These are phyloP conservation scores for Eubasilissa splendida DNA, from an alignment of 2,888 invertebrate species.

Conservation along the genomic window DNA sequence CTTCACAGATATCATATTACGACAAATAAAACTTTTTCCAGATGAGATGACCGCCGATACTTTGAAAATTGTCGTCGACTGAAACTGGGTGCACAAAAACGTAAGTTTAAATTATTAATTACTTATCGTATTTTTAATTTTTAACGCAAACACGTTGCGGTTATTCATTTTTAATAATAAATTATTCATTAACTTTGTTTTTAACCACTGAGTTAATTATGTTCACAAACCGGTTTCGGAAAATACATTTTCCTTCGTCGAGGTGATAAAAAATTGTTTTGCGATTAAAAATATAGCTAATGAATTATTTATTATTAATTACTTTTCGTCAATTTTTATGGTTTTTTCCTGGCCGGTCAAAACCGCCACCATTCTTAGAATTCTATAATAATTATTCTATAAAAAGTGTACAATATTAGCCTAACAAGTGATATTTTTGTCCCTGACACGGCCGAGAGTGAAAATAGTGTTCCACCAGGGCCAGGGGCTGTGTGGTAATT, in stretches of 20 bases:
- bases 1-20: too few relatives aligned
- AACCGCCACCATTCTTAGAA: too few relatives aligned
- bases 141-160: too few relatives aligned
- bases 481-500: slow-evolving; percentile 8
- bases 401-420: background rate
- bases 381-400: background rate
- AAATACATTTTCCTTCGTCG: too few relatives aligned
- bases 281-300: too few relatives aligned
- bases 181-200: too few relatives aligned
- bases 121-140: too few relatives aligned
- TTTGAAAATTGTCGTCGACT: background rate
- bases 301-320: background rate
- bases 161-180: too few relatives aligned
- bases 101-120: slow-evolving; percentile 23
- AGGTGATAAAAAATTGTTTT: too few relatives aligned
- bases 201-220: too few relatives aligned
- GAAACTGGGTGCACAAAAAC: background rate
- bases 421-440: background rate
- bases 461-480: background rate
- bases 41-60: slow-evolving; percentile 47
- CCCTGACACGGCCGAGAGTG: background rate
- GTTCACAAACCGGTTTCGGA: too few relatives aligned
- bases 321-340: background rate
- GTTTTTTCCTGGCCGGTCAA: too few relatives aligned
- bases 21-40: slow-evolving; percentile 26